Evolutionary conservation across 2,888 invertebrate species (phyloP).

Genomic region (Eilema caniola): DNA sequence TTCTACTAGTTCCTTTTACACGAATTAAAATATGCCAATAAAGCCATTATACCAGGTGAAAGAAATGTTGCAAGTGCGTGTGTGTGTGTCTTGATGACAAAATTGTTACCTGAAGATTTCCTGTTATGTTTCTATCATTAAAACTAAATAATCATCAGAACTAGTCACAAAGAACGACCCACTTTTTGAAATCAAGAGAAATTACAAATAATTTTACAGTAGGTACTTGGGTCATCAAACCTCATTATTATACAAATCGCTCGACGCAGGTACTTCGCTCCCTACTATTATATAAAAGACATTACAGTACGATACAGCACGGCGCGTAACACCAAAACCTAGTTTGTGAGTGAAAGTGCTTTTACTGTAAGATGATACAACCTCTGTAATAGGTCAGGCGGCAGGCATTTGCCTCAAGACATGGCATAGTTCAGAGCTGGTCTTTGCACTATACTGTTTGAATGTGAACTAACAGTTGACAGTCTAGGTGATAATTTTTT

Average conservation of each 20-base stretch:
- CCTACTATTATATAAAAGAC: slow-evolving; percentile 38
- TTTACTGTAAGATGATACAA: slow-evolving; percentile 71
- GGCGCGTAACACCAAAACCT: slow-evolving; percentile 57
- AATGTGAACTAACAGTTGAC: not conserved
- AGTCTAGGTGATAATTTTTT: not conserved
- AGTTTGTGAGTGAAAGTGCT: slow-evolving; percentile 71
- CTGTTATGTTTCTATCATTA: not conserved
- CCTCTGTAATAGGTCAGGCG: slow-evolving; percentile 75
- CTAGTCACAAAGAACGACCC: slow-evolving; percentile 35
- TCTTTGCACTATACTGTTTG: slow-evolving; percentile 21
- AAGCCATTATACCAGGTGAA: not conserved
- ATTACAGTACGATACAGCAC: slow-evolving; percentile 32
- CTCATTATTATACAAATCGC: slow-evolving; percentile 29
- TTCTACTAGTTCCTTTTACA: too few relatives aligned
- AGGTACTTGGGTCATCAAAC: slow-evolving; percentile 26
- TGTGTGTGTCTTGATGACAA: not conserved
- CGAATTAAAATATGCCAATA: too few relatives aligned
- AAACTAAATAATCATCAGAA: slow-evolving; percentile 7
- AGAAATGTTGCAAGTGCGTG: not conserved
- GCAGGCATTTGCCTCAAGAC: slow-evolving; percentile 56
- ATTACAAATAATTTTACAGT: slow-evolving; percentile 35
- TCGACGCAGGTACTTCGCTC: not conserved
- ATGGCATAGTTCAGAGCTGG: slow-evolving; percentile 27
- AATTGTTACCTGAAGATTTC: not conserved
- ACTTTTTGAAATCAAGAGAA: slow-evolving; percentile 20